phyloP scores from a whole-genome alignment of 2,888 invertebrate species.

The Gari tellinella region DNA sequence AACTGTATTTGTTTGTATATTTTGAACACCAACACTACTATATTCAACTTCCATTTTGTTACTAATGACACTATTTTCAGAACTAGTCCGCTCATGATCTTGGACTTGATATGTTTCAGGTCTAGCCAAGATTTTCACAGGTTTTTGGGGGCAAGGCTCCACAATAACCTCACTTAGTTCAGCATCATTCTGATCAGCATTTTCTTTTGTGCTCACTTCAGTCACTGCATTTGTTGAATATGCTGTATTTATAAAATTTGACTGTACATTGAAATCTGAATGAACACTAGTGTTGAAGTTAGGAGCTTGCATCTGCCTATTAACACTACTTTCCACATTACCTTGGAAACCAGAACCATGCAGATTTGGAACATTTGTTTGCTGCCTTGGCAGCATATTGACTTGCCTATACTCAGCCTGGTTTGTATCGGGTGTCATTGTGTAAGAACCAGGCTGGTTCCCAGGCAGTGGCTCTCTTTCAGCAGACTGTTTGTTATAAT shows the following conservation, averaged over 20 bases:
- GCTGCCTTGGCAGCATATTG: too few relatives aligned
- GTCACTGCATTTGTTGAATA: not conserved
- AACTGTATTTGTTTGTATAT: not conserved
- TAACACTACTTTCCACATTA: not conserved
- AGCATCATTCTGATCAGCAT: slow-evolving; percentile 1
- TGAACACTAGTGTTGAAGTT: too few relatives aligned
- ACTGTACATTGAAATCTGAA: too few relatives aligned
- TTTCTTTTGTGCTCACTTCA: not conserved
- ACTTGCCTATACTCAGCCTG: too few relatives aligned
- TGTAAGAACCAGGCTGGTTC: slow-evolving; percentile 4
- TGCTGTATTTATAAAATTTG: too few relatives aligned
- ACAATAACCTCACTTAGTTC: slow-evolving; percentile 33
- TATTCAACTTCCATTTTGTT: not conserved
- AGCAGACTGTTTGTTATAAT: slow-evolving; percentile 53
- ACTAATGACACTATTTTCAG: not conserved
- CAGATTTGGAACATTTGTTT: not conserved
- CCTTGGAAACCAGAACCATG: not conserved
- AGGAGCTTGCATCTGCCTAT: not conserved
- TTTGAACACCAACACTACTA: slow-evolving; percentile 1
- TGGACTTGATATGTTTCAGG: slow-evolving; percentile 53
- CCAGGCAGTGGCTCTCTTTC: not conserved
- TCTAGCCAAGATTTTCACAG: slow-evolving; percentile 8
- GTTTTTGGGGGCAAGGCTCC: not conserved
- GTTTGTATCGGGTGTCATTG: too few relatives aligned
- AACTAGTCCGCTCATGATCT: slow-evolving; percentile 60